Evolutionary conservation across 2,888 invertebrate genomes (phyloP), one percentile per base, ranked within the genome.

Genomic region (Agelastica alni): DNA sequence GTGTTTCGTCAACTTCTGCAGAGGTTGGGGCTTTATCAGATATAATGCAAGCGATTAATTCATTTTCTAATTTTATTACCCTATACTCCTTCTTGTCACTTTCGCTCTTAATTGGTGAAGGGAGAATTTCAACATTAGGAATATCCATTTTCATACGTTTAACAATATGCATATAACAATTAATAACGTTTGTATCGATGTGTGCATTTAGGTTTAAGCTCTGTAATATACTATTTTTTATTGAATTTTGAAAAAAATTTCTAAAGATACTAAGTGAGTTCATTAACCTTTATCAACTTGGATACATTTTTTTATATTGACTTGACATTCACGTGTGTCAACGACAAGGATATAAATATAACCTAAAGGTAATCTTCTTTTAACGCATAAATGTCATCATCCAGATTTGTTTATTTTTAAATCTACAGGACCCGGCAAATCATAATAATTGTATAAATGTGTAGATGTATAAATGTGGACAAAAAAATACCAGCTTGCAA

Each of bases 81-180:
- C 87, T 87, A 72, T 91, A 91, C 51, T 85, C 78, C 71, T 91
- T 92, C 71, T 87, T 87, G 75, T 92, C 92, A 62, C 85, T 85
- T 49, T 81, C 81, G 43, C 91, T 89, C 77, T 90, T 89, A 26
- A 83, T 80, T 6, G 91, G 91, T 60, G 79, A 76, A 17, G 67
- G 62, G 34, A 77, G 60, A 13, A 71, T 65, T 61, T 72, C 66
- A 54, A 72, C 69, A 48, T 20, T 26, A 16, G 45, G 16, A 20
- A n/a, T 31, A 34, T 20, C 45, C 45, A 45, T 45, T 12, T 10
- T 18, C 16, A n/a, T 31, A 17, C 14, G n/a, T 43, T 7, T 16
- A 10, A 10, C 12, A 14, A 7, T 7, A n/a, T n/a, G n/a, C n/a
- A n/a, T n/a, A n/a, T n/a, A n/a, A n/a, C n/a, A n/a, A n/a, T n/a